These are phyloP conservation scores for Nephrotoma appendiculata DNA, from an alignment of 2,888 invertebrate species.

Conservation along the genomic window DNA sequence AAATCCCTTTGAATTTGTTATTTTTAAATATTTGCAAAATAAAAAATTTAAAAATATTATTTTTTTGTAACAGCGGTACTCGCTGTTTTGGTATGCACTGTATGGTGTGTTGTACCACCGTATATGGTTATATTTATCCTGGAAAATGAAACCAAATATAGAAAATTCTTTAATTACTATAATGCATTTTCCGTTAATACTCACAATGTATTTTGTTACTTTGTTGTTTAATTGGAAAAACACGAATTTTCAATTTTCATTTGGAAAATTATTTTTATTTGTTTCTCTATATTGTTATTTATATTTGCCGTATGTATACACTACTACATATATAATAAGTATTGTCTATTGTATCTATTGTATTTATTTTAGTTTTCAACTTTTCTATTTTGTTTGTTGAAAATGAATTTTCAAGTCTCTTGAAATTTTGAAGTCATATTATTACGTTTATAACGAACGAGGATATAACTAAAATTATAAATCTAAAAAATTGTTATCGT, in stretches of 20 bases:
- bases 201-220: background rate
- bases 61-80: background rate
- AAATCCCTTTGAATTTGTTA: background rate
- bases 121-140: background rate
- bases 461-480: background rate
- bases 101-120: background rate
- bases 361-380: background rate
- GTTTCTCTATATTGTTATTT: background rate
- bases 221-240: background rate
- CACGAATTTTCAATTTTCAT: background rate
- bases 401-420: background rate
- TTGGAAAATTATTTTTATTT: background rate
- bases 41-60: background rate
- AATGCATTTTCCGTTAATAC: background rate
- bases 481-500: no score
- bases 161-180: background rate
- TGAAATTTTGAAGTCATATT: background rate
- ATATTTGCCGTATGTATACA: background rate
- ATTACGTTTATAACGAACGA: background rate
- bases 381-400: background rate
- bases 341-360: background rate
- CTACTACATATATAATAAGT: background rate
- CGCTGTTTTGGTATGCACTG: background rate
- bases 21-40: background rate
- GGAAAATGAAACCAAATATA: background rate